phyloP scores from a whole-genome alignment of 2,113 vertebrate species.

The Rhodinocichla rosea region DNA sequence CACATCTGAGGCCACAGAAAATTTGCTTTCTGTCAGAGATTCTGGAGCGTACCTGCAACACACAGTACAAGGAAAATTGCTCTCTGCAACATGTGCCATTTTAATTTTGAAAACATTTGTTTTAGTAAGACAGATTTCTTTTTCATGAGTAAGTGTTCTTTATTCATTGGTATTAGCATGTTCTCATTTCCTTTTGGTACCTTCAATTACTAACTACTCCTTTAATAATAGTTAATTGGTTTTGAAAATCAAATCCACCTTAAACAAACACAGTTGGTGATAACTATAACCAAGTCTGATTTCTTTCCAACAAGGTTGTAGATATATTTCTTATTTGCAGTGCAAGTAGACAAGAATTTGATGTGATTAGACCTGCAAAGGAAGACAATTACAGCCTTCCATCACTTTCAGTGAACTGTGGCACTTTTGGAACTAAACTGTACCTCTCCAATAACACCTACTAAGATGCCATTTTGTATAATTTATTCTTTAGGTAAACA shows the following conservation, averaged over 20 bases:
- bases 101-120: not conserved
- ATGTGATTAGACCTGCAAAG: not conserved
- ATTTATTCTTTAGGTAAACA: not conserved
- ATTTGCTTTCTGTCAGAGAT: slow-evolving; percentile 96
- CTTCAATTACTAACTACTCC: not conserved
- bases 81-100: not conserved
- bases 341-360: not conserved
- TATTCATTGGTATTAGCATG: not conserved
- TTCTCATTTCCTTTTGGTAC: not conserved
- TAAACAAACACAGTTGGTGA: not conserved
- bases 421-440: not conserved
- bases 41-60: slow-evolving; percentile 92
- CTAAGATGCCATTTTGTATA: not conserved
- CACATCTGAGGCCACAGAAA: slow-evolving; percentile 95
- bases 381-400: not conserved
- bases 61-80: not conserved
- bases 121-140: not conserved
- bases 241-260: not conserved
- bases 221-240: not conserved
- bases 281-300: not conserved
- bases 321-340: not conserved
- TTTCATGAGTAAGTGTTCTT: not conserved
- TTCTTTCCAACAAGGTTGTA: not conserved
- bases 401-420: not conserved
- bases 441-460: not conserved